A percentile compares a stretch with the other conserved stretches of the same genome.
phyloP scores from a whole-genome alignment of 1,140 invertebrate species.

The Limonius californicus region DNA sequence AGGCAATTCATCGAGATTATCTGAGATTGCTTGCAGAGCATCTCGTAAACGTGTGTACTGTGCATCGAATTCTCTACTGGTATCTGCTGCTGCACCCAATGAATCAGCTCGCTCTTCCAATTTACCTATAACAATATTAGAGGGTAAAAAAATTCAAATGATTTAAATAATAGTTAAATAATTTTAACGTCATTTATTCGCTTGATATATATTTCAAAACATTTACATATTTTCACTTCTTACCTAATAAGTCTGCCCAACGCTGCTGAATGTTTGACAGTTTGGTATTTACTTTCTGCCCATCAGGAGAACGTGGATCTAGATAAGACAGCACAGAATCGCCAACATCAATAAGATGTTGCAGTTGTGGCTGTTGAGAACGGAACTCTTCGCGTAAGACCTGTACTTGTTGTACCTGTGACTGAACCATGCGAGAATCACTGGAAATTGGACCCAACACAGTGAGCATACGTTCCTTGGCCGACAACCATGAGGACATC shows the following conservation, averaged over 20 bases:
- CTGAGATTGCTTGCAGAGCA: constrained; percentile 78
- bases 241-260: constrained; percentile 77
- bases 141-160: no score
- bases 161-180: neutral
- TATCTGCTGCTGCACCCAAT: constrained; percentile 81
- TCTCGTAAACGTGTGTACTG: constrained; percentile 74
- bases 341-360: constrained; percentile 78
- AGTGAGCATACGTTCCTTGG: constrained; percentile 93
- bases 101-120: constrained; percentile 80
- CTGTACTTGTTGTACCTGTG: constrained; percentile 91
- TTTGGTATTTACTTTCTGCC: constrained; percentile 65
- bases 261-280: constrained; percentile 62
- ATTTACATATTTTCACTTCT: no score
- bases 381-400: constrained; percentile 90
- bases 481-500: constrained; percentile 79
- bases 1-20: constrained; percentile 81
- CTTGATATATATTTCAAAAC: constrained; percentile 41
- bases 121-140: constrained; percentile 62
- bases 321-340: constrained; percentile 70
- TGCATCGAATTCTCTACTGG: constrained; percentile 86
- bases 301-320: constrained; percentile 67
- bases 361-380: constrained; percentile 83
- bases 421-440: constrained; percentile 90
- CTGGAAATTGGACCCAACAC: constrained; percentile 92
- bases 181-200: no score